These are phyloP conservation scores for Tigriopus japonicus DNA, from an alignment of 1,140 invertebrate genomes.

Conservation along the genomic window DNA sequence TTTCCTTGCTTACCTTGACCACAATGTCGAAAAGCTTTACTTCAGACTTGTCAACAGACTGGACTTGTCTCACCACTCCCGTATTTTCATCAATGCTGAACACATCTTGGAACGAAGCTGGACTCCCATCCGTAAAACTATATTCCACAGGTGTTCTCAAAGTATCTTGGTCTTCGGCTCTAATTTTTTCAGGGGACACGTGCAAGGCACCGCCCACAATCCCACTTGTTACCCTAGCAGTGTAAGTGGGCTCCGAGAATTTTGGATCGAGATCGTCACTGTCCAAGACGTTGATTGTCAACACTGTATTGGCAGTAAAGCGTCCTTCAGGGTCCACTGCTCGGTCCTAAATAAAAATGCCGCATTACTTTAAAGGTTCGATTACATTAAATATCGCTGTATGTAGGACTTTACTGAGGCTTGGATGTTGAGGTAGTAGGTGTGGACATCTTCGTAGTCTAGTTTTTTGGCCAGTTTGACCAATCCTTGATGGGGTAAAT, in stretches of 20 bases:
- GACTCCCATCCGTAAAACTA: slow-evolving; percentile 55
- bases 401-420: slow-evolving; percentile 5
- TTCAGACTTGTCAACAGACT: neutral
- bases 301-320: slow-evolving; percentile 55
- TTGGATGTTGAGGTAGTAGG: neutral
- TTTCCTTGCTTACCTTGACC: slow-evolving; percentile 52
- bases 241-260: neutral
- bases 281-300: slow-evolving; percentile 65
- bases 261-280: slow-evolving; percentile 49
- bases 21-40: slow-evolving; percentile 11
- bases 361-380: neutral
- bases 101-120: slow-evolving; percentile 49
- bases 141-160: slow-evolving; percentile 58
- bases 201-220: slow-evolving; percentile 19
- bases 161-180: slow-evolving; percentile 69
- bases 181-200: slow-evolving; percentile 65
- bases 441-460: neutral
- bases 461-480: neutral
- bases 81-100: slow-evolving; percentile 61
- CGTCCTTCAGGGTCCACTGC: slow-evolving; percentile 49
- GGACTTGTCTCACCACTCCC: slow-evolving; percentile 39
- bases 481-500: slow-evolving; percentile 4
- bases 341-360: slow-evolving; percentile 46
- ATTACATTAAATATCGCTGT: too few species aligned
- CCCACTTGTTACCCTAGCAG: neutral